Evolutionary conservation across 2,888 invertebrate genomes (phyloP), one percentile per base, ranked within the genome.

Genomic region (Acrocyrtus sp.): DNA sequence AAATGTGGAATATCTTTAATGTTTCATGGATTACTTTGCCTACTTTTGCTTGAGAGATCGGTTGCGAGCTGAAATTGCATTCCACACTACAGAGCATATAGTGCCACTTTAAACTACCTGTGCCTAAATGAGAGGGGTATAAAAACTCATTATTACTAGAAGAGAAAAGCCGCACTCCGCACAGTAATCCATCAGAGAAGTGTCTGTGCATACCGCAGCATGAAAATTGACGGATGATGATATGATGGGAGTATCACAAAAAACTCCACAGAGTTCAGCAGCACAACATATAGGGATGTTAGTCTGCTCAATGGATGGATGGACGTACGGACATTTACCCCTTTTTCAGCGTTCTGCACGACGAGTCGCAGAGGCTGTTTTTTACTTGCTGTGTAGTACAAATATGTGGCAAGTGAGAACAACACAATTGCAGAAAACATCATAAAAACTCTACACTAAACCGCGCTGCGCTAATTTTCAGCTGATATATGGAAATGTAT

Each of bases 321-420:
- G 62, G 41, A 56, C 53, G 57, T 58, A 72, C 73, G 73, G 73
- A 66, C 73, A 73, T 73, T 73, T 73, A 73, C 73, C 73, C 56
- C 73, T 67, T 54, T 34, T 67, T 70, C 51, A 73, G 56, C 50
- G 53, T 73, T 57, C 67, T 73, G 67, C 73, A 67, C 66, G 73
- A 73, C 48, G 73, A 50, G 57, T 47, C 26, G 17, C 48, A n/a
- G n/a, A n/a, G n/a, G 29, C 34, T 43, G 47, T 43, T 57, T 8
- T 50, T 39, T 19, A 43, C 39, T 41, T 21, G 12, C n/a, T 34
- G 19, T 22, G 24, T 43, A 26, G 57, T n/a, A n/a, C n/a, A n/a
- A n/a, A n/a, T n/a, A n/a, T n/a, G n/a, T n/a, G n/a, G n/a, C n/a
- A n/a, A n/a, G n/a, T n/a, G n/a, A n/a, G n/a, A n/a, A n/a, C n/a